Percentiles rank a stretch among this genome's conserved stretches.
Evolutionary conservation across 2,797 vertebrate genomes (phyloP).

Genomic region (Melanotaenia parkinsoni): DNA sequence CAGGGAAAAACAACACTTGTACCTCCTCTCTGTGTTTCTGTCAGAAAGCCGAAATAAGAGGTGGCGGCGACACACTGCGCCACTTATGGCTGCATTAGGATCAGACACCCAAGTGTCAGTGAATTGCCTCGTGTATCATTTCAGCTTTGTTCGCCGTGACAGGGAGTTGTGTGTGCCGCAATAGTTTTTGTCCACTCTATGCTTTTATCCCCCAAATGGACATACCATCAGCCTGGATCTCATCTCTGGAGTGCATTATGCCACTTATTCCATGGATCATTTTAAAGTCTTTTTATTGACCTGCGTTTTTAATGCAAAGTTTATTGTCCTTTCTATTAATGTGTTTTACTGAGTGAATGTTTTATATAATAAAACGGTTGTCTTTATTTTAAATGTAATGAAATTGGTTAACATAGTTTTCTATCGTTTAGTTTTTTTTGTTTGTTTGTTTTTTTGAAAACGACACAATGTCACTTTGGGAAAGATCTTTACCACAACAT

Average conservation of each 20-base stretch:
- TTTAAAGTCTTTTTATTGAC: constrained; percentile 59
- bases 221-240: constrained; percentile 37
- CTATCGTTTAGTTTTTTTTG: no score
- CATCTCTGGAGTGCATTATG: constrained; percentile 54
- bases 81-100: constrained; percentile 77
- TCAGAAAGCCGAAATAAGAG: constrained; percentile 75
- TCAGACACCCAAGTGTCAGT: constrained; percentile 68
- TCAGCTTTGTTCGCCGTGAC: constrained; percentile 71
- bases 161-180: constrained; percentile 35
- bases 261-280: constrained; percentile 50
- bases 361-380: neutral
- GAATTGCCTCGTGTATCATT: constrained; percentile 71
- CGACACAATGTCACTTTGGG: no score
- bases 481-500: no score
- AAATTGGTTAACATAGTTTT: no score
- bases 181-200: constrained; percentile 24
- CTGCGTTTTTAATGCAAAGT: constrained; percentile 22
- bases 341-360: neutral
- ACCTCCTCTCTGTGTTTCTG: constrained; percentile 34
- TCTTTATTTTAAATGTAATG: no score
- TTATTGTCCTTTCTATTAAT: constrained; percentile 41
- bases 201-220: constrained; percentile 71
- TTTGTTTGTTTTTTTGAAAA: no score
- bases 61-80: constrained; percentile 59
- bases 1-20: constrained; percentile 49